These are phyloP conservation scores for Folsomia manolachei DNA, from an alignment of 2,888 invertebrate genomes.

Conservation along the genomic window DNA sequence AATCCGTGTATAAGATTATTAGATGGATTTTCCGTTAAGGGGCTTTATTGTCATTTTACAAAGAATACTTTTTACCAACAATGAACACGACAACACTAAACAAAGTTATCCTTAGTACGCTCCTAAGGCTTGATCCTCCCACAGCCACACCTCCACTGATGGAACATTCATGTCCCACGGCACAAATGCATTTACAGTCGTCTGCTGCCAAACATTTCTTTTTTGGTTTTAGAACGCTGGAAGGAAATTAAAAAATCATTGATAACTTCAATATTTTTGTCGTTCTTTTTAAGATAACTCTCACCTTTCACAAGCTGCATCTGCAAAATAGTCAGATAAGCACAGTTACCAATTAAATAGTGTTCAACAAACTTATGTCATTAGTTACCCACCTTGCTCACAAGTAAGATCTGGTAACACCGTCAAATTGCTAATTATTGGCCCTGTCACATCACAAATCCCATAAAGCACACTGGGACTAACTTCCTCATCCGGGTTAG, in stretches of 20 bases:
- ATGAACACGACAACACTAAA: neutral
- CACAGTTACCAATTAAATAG: no score
- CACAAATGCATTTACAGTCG: neutral
- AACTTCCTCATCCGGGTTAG: neutral
- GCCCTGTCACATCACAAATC: neutral
- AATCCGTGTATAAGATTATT: no score
- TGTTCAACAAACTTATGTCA: no score
- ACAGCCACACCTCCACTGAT: no score
- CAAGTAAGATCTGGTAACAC: neutral
- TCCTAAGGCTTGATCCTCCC: neutral
- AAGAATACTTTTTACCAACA: neutral
- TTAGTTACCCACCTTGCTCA: no score
- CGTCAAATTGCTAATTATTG: neutral
- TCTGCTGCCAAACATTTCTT: neutral
- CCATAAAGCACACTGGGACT: neutral
- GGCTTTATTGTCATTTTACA: neutral
- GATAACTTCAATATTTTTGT: no score
- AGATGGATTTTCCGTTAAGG: no score
- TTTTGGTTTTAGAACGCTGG: neutral
- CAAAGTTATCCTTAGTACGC: neutral
- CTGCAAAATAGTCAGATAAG: no score
- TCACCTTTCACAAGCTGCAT: neutral
- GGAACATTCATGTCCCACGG: neutral
- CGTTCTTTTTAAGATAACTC: no score
- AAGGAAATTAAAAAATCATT: no score